These are phyloP conservation scores for Cheirogaleus major DNA, from an alignment of 2,797 vertebrate species.

Conservation along the genomic window DNA sequence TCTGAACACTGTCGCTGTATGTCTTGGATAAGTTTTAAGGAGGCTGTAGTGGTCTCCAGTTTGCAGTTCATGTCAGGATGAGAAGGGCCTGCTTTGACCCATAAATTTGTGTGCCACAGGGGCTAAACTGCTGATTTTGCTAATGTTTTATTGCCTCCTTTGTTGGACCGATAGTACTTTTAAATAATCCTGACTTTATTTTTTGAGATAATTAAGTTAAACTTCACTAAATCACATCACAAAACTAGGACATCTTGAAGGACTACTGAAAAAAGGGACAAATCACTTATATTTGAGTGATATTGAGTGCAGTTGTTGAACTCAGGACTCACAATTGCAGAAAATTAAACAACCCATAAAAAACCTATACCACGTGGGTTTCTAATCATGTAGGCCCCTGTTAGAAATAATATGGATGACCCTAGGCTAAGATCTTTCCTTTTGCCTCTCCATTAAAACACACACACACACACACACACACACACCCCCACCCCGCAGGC, in stretches of 20 bases:
- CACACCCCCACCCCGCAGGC: too few species aligned
- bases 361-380: background rate
- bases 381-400: background rate
- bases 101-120: background rate
- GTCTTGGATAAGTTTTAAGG: background rate
- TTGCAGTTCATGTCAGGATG: background rate
- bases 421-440: background rate
- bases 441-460: background rate
- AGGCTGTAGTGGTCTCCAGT: background rate
- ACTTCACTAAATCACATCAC: background rate
- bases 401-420: constrained; percentile 2
- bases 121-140: background rate
- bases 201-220: constrained; percentile 24
- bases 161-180: background rate
- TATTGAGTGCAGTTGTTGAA: background rate
- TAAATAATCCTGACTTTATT: background rate
- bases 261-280: background rate
- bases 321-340: background rate
- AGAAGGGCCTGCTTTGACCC: background rate
- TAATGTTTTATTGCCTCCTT: background rate
- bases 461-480: too few species aligned
- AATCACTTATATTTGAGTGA: background rate
- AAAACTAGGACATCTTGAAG: background rate
- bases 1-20: background rate
- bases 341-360: background rate